These are phyloP conservation scores for Acromyrmex echinatior DNA, from an alignment of 1,140 invertebrate genomes.

Conservation along the genomic window DNA sequence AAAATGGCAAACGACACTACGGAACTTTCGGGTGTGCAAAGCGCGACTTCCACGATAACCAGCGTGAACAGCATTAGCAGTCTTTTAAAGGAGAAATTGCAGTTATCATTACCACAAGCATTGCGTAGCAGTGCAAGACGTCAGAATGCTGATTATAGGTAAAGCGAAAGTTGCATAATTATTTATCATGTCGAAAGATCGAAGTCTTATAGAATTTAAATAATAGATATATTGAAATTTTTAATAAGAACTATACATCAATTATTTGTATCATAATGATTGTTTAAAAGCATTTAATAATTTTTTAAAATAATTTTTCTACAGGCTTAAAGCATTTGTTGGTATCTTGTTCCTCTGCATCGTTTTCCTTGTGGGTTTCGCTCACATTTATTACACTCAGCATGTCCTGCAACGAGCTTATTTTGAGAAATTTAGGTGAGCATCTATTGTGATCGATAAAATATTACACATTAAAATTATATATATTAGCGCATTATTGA, in stretches of 20 bases:
- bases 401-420: conserved; percentile 93
- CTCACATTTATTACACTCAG: conserved; percentile 93
- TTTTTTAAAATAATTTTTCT: conserved; percentile 49
- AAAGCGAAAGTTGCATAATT: background rate
- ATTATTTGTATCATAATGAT: background rate
- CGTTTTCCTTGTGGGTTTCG: conserved; percentile 93
- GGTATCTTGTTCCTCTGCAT: conserved; percentile 93
- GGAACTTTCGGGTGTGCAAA: conserved; percentile 82
- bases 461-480: conserved; percentile 6
- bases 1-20: conserved; percentile 81
- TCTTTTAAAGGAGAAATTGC: conserved; percentile 93
- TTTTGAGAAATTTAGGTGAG: conserved; percentile 91
- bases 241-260: background rate
- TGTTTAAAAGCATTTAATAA: background rate
- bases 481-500: conserved; percentile 1
- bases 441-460: background rate
- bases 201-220: background rate
- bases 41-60: conserved; percentile 91
- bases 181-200: too few species aligned
- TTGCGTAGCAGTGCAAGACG: conserved; percentile 82
- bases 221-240: background rate
- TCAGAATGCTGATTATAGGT: conserved; percentile 86
- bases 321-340: conserved; percentile 93
- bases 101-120: conserved; percentile 88
- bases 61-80: conserved; percentile 94